Evolutionary conservation across 2,888 invertebrate genomes (phyloP), one percentile per base, ranked within the genome.

Genomic region (Amiota minor): DNA sequence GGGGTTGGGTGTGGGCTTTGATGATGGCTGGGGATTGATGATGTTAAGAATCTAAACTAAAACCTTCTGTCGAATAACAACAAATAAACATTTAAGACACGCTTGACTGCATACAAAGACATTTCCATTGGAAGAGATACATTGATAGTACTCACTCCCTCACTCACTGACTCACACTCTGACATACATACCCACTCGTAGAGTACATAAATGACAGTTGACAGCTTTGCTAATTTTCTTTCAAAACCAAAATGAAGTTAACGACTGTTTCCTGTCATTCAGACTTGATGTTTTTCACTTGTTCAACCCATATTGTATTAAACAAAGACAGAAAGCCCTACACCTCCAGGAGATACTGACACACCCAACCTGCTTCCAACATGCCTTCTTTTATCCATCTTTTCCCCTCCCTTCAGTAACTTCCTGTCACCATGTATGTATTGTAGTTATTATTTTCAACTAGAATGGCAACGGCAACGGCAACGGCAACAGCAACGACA

Each of bases 181-280:
- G n/a, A 56, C 71, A 72, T 64, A 62, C 45, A 67, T 47, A 64
- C 68, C 65, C 35, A 45, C 55, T 46, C 18, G 47, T 9, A 35
- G 35, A 35, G 35, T 35, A 65, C 74, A 23, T 23, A 50, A 53
- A 68, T 86, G 83, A 79, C 81, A 84, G 83, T 80, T 84, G 86
- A 85, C 85, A 84, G 84, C 81, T 84, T 79, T 83, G 86, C 86
- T 84, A 84, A 84, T 84, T 84, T 84, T 76, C 53, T 72, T 72
- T 70, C 12, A 62, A 49, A 67, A 23, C 79, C 68, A 80, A 83
- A 81, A 79, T 79, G 75, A 81, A 83, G 80, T 78, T 75, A 78
- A 76, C 76, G 77, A 78, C 72, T 77, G 74, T 69, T 70, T 65
- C 73, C 78, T 85, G 82, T 83, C 85, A 83, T 73, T 79, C 23